These are phyloP conservation scores for Penaeus indicus DNA, from an alignment of 1,140 invertebrate genomes.

Conservation along the genomic window DNA sequence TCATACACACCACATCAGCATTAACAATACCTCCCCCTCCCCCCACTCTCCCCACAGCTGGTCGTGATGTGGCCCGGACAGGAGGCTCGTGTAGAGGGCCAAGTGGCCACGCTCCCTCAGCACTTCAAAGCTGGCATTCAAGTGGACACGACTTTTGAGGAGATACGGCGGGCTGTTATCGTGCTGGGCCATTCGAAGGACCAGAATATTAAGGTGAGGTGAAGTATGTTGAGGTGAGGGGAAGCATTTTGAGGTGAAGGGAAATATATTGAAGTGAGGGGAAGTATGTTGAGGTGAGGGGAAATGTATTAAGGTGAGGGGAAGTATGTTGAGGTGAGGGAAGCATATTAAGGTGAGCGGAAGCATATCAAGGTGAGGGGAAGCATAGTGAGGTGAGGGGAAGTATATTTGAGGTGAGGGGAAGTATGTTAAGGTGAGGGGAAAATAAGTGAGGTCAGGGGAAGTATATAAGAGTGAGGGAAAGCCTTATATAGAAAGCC, in stretches of 20 bases:
- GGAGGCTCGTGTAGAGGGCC: slow-evolving; percentile 52
- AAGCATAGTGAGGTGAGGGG: too few relatives aligned
- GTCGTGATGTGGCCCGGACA: slow-evolving; percentile 46
- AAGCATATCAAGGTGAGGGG: slow-evolving; percentile 30
- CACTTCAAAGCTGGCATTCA: slow-evolving; percentile 60
- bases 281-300: too few relatives aligned
- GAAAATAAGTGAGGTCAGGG: not conserved
- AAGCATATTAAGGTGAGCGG: not conserved
- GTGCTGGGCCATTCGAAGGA: slow-evolving; percentile 55
- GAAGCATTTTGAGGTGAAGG: too few relatives aligned
- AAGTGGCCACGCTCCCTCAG: slow-evolving; percentile 53
- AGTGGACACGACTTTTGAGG: slow-evolving; percentile 50
- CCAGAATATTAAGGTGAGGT: slow-evolving; percentile 32
- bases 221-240: too few relatives aligned
- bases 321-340: slow-evolving; percentile 1
- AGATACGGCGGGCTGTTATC: slow-evolving; percentile 30
- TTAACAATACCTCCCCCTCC: not conserved
- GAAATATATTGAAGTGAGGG: too few relatives aligned
- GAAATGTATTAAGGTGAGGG: too few relatives aligned
- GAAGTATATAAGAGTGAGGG: too few relatives aligned
- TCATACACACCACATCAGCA: not conserved
- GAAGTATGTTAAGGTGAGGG: slow-evolving; percentile 33
- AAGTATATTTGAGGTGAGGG: not conserved
- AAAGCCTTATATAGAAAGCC: too few relatives aligned
- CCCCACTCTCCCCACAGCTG: slow-evolving; percentile 23